These are phyloP conservation scores for Falco cherrug DNA, from an alignment of 2,797 vertebrate genomes.

Conservation along the genomic window DNA sequence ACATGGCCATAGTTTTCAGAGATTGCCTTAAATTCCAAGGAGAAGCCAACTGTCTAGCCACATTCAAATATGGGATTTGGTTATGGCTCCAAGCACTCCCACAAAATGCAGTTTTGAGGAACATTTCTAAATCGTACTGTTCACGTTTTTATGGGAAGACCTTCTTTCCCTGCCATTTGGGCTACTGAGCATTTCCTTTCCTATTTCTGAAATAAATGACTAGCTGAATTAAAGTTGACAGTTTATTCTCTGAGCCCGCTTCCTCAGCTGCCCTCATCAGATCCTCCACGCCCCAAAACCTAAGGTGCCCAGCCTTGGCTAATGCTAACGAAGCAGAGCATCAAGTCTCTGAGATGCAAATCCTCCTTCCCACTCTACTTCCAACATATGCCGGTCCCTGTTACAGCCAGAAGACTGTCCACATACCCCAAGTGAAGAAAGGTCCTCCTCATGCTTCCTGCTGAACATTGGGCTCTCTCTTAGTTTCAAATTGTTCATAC, in stretches of 20 bases:
- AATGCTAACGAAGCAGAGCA: neutral
- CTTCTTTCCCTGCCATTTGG: neutral
- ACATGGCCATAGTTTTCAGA: neutral
- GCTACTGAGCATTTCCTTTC: neutral
- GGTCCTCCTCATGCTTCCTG: neutral
- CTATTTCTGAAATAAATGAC: neutral
- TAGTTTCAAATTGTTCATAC: neutral
- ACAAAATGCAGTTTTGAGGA: neutral
- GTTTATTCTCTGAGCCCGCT: neutral
- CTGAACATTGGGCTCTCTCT: neutral
- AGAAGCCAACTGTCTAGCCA: conserved; percentile 16
- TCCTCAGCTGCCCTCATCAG: neutral
- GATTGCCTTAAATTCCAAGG: neutral
- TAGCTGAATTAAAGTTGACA: neutral
- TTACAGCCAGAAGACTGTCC: neutral
- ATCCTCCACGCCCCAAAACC: neutral
- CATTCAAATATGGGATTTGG: neutral
- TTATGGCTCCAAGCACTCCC: neutral
- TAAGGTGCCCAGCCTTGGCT: neutral
- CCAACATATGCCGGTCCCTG: neutral
- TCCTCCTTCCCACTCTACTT: neutral
- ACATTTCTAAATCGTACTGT: neutral
- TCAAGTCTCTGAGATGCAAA: neutral
- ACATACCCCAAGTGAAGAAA: neutral
- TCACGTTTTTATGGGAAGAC: neutral